phyloP scores from a whole-genome alignment of 2,888 invertebrate genomes.

The Orchestes rusci region DNA sequence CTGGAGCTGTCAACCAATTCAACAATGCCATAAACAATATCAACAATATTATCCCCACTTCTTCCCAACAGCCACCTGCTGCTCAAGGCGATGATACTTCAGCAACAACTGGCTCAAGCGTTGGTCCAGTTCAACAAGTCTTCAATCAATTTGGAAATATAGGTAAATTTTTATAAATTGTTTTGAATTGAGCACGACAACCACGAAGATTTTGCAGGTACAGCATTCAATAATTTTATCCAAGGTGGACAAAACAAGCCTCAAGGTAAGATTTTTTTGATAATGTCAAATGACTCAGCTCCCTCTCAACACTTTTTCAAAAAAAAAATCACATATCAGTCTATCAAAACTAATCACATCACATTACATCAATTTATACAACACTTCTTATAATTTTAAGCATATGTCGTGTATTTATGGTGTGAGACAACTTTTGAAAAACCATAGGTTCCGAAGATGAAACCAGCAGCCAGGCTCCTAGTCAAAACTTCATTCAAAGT shows the following conservation, averaged over 20 bases:
- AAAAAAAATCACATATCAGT: too few species aligned
- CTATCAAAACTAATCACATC: too few species aligned
- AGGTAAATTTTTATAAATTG: conserved; percentile 4
- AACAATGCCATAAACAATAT: conserved; percentile 17
- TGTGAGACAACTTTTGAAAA: background rate
- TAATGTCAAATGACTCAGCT: background rate
- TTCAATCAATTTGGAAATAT: conserved; percentile 26
- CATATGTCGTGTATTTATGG: too few species aligned
- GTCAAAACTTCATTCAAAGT: conserved; percentile 16
- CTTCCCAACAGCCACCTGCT: conserved; percentile 5
- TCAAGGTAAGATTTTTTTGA: conserved; percentile 9
- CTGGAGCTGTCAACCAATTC: conserved; percentile 13
- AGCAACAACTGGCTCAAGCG: conserved; percentile 3
- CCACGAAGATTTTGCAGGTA: conserved; percentile 21
- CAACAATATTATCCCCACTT: conserved; percentile 10
- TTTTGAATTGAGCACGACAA: background rate
- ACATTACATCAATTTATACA: background rate
- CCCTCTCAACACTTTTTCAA: too few species aligned
- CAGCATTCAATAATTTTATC: conserved; percentile 27
- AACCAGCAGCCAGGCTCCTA: conserved; percentile 15
- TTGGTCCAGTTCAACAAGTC: conserved; percentile 24
- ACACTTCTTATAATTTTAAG: background rate
- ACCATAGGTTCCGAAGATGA: conserved; percentile 19
- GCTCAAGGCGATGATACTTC: conserved; percentile 27
- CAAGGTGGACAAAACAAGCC: conserved; percentile 22